phyloP scores from a whole-genome alignment of 2,888 invertebrate species.

The Clanis bilineata region DNA sequence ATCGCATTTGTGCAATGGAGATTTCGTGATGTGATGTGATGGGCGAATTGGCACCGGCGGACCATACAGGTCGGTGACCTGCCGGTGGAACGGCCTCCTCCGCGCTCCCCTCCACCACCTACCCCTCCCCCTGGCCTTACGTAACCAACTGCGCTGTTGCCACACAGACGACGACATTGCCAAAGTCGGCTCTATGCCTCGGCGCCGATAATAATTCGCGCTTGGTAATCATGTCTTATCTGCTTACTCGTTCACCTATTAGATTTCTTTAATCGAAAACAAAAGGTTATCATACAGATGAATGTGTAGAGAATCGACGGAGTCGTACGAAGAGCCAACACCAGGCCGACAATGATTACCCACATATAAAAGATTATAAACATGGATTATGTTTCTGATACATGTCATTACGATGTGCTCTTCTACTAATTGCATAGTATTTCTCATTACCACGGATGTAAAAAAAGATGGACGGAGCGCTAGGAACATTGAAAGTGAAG shows the following conservation, averaged over 20 bases:
- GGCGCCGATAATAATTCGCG: constrained; percentile 56
- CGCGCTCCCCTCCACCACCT: constrained; percentile 48
- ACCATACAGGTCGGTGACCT: constrained; percentile 75
- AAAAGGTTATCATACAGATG: background rate
- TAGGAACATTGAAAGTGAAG: too few relatives aligned
- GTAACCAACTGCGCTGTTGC: constrained; percentile 68
- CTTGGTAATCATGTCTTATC: constrained; percentile 53
- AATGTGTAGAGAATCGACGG: background rate
- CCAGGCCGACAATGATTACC: too few relatives aligned
- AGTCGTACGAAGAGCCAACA: too few relatives aligned
- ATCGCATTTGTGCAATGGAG: constrained; percentile 65
- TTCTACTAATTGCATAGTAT: background rate
- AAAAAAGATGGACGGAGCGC: too few relatives aligned
- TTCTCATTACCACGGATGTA: too few relatives aligned
- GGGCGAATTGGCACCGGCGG: constrained; percentile 77
- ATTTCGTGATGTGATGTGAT: constrained; percentile 74
- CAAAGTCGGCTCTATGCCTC: constrained; percentile 57
- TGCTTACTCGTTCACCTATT: background rate
- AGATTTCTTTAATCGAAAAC: background rate
- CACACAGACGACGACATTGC: constrained; percentile 68
- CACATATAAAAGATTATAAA: background rate
- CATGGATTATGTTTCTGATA: background rate
- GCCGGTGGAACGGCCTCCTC: constrained; percentile 46
- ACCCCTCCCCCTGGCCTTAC: constrained; percentile 39
- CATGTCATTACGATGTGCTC: background rate